Evolutionary conservation across 2,113 vertebrate species (phyloP).

Genomic region (Callopanchax toddi): DNA sequence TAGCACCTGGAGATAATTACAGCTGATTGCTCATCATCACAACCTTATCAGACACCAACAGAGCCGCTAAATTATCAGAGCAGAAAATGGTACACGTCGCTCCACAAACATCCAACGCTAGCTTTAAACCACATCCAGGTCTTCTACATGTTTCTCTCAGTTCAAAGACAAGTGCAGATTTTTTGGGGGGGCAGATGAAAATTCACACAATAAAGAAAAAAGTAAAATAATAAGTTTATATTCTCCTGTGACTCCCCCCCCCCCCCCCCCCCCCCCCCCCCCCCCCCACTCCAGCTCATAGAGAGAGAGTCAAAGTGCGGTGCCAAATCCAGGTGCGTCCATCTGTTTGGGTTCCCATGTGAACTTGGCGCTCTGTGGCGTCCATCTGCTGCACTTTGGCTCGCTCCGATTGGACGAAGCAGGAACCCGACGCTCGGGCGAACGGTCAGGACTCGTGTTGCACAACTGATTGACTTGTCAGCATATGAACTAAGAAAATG

Average conservation of each 20-base stretch:
- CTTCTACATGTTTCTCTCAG: no score
- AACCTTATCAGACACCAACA: slow-evolving; percentile 39
- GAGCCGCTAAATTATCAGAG: slow-evolving; percentile 2
- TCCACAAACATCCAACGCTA: background rate
- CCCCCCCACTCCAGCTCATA: slow-evolving; percentile 25
- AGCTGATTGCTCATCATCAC: slow-evolving; percentile 52
- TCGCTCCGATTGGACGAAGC: slow-evolving; percentile 8
- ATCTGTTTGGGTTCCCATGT: slow-evolving; percentile 63
- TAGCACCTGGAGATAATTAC: slow-evolving; percentile 54
- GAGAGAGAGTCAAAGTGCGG: slow-evolving; percentile 13
- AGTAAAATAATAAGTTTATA: slow-evolving; percentile 11
- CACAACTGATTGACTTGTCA: background rate
- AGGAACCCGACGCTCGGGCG: background rate
- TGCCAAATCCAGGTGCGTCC: slow-evolving; percentile 64
- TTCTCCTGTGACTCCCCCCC: slow-evolving; percentile 31
- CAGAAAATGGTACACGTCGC: background rate
- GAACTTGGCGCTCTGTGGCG: slow-evolving; percentile 30
- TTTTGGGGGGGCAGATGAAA: no score
- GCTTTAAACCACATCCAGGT: no score
- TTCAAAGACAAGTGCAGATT: background rate
- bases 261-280: no score
- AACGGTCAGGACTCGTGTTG: background rate
- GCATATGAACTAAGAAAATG: background rate
- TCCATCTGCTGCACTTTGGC: slow-evolving; percentile 60
- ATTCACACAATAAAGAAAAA: no score